Evolutionary conservation across 2,888 invertebrate species (phyloP).

Genomic region (Cerceris ruficornis): DNA sequence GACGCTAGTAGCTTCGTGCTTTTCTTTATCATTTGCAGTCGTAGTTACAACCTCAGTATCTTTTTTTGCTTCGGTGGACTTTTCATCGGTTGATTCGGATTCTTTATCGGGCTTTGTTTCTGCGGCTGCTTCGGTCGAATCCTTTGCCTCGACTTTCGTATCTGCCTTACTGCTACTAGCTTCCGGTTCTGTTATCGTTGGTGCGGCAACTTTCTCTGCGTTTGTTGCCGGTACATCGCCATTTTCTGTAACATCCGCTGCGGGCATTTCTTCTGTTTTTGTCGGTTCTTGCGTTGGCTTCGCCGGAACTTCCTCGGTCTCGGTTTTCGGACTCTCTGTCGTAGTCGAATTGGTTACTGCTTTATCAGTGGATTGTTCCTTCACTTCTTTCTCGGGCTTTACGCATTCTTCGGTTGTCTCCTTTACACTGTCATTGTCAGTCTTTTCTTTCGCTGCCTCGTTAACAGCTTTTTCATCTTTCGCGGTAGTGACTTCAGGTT

Average conservation of each 20-base stretch:
- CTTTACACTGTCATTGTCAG: constrained; percentile 26
- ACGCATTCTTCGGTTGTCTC: constrained; percentile 49
- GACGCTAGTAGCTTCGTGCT: constrained; percentile 54
- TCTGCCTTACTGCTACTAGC: constrained; percentile 55
- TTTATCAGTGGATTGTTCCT: constrained; percentile 43
- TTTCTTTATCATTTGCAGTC: constrained; percentile 61
- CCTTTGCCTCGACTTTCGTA: constrained; percentile 55
- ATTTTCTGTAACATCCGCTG: constrained; percentile 51
- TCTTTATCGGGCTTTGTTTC: constrained; percentile 46
- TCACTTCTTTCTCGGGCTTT: constrained; percentile 43
- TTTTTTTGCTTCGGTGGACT: constrained; percentile 54
- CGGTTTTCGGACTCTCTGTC: constrained; percentile 32
- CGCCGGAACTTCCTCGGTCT: constrained; percentile 32
- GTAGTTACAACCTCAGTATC: constrained; percentile 53
- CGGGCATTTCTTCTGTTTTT: constrained; percentile 55
- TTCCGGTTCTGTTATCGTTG: constrained; percentile 54
- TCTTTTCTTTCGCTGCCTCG: constrained; percentile 33
- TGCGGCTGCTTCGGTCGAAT: constrained; percentile 23
- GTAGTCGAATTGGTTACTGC: constrained; percentile 35
- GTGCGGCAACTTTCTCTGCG: constrained; percentile 54
- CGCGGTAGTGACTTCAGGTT: constrained; percentile 36
- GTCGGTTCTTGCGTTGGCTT: constrained; percentile 49
- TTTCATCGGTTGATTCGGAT: constrained; percentile 70
- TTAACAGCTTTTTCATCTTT: constrained; percentile 49
- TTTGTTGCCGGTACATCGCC: constrained; percentile 40